A percentile compares a stretch with the other conserved stretches of the same genome.
phyloP scores from a whole-genome alignment of 2,113 vertebrate species.

The Gavia stellata region DNA sequence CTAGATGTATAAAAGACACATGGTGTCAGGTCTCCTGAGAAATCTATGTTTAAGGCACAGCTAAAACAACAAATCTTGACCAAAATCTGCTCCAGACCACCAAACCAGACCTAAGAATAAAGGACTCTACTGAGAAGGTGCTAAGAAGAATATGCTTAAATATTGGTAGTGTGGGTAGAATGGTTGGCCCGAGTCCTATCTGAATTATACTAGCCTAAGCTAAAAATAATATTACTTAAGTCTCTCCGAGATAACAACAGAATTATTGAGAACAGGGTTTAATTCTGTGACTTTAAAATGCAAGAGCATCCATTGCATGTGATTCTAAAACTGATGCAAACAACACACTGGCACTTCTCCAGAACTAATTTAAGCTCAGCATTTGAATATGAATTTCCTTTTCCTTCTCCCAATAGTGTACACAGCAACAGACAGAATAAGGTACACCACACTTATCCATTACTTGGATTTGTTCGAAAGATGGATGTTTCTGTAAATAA shows the following conservation, averaged over 20 bases:
- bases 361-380: conserved; percentile 56
- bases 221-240: conserved; percentile 28
- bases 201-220: conserved; percentile 20
- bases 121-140: neutral
- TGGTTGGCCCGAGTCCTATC: neutral
- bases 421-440: conserved; percentile 15
- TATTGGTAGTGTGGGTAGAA: neutral
- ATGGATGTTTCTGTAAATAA: neutral
- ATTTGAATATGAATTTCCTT: conserved; percentile 57
- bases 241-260: neutral
- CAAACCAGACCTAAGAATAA: neutral
- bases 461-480: conserved; percentile 4
- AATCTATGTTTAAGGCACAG: neutral
- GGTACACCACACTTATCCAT: conserved; percentile 6
- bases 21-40: neutral
- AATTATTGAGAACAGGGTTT: conserved; percentile 1
- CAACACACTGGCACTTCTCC: conserved; percentile 7
- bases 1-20: neutral
- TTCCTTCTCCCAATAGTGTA: conserved; percentile 29
- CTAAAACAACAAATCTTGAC: neutral
- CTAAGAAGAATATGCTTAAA: neutral
- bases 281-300: conserved; percentile 59
- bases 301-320: conserved; percentile 7
- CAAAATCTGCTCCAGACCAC: neutral
- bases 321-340: conserved; percentile 51